Base-by-base conservation (phyloP, 2,888 invertebrate genomes). In the Diachrysia chrysitis region DNA sequence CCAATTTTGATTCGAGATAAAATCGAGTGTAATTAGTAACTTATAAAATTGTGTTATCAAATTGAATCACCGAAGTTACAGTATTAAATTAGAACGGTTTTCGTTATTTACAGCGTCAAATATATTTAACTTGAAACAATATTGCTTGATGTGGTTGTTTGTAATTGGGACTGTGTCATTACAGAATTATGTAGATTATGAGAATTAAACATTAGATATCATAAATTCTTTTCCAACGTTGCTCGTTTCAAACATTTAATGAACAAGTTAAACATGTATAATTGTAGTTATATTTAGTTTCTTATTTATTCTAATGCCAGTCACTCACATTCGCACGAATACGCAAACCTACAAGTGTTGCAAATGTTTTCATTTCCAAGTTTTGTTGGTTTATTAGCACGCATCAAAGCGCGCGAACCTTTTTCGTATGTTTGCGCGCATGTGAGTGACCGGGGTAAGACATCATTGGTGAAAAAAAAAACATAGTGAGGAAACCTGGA, bases 1-100 rank as follows among this genome's bases (percentile, higher is more conserved):
- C 21, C 7, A 65, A 67, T 68, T 71, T 66, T 9, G 16, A 69
- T 66, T 80, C 73, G 78, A 78, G 71, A 62, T 66, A 48, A 42
- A 10, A 23, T 73, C 73, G 75, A 79, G 70, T 83, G 79, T 78
- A 65, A 70, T 66, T 83, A 71, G 85, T 86, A 85, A 69, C 32
- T 64, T 71, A 58, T 64, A 68, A 69, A 80, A 83, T 75, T 66
- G 55, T 76, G 71, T 80, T 77, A 83, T 82, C 66, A 71, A 83
- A 83, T 83, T 69, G 69, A 82, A 82, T 82, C 56, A 78, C 55
- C 73, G 73, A 83, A 86, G 79, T 86, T 82, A 71, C 66, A 23
- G 69, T 74, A 88, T 88, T 85, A 75, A 86, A 87, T 89, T 89
- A 88, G 82, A 79, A 86, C 86, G 88, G 86, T 85, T 82, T 77